Percentiles rank a stretch among this genome's conserved stretches.
These are phyloP conservation scores for Spinus pinus DNA, from an alignment of 2,797 vertebrate species.

Conservation along the genomic window DNA sequence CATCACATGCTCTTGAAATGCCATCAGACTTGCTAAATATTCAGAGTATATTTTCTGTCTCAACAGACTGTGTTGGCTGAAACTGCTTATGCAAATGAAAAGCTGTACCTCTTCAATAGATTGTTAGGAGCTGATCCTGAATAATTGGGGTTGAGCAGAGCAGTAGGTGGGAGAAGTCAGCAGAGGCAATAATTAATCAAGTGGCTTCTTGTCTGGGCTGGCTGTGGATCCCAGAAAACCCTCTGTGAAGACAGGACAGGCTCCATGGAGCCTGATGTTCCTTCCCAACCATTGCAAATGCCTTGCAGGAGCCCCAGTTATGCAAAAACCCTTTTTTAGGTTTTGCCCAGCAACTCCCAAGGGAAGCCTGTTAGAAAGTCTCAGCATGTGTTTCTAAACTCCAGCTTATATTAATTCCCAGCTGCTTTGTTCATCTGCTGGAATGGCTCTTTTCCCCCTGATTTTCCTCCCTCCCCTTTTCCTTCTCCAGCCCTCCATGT, in stretches of 20 bases:
- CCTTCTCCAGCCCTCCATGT: background rate
- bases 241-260: background rate
- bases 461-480: background rate
- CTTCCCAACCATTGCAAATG: background rate
- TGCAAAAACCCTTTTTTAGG: background rate
- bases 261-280: background rate
- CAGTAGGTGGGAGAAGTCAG: constrained; percentile 54
- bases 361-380: constrained; percentile 7
- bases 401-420: constrained; percentile 2
- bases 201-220: constrained; percentile 10
- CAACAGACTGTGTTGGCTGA: constrained; percentile 61
- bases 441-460: background rate
- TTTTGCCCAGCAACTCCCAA: constrained; percentile 20
- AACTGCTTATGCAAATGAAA: constrained; percentile 51
- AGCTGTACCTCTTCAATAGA: constrained; percentile 58
- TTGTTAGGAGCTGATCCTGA: constrained; percentile 24
- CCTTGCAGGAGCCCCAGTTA: background rate
- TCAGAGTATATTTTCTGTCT: constrained; percentile 51
- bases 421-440: background rate
- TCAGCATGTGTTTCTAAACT: constrained; percentile 28
- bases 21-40: constrained; percentile 55
- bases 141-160: constrained; percentile 27
- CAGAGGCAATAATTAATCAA: constrained; percentile 40
- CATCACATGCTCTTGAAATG: constrained; percentile 31
- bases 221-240: background rate